Conservation (phyloP, 1,140 invertebrate genomes). For the Aphaenogaster floridana region DNA sequence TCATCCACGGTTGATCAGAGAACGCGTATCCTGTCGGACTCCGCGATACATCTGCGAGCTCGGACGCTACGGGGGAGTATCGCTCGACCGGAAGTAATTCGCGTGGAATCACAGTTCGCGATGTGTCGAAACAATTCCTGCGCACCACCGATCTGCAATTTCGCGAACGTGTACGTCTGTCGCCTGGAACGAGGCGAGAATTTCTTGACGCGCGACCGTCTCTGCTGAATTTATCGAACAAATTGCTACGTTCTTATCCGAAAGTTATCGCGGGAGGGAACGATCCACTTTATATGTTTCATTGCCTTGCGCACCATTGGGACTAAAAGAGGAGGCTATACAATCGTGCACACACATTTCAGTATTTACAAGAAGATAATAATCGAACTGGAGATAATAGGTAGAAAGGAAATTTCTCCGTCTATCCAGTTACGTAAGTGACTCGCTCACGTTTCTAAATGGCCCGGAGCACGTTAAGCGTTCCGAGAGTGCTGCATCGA, state of each 20-base stretch:
- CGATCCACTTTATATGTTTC: too few relatives aligned
- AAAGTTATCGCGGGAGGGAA: not conserved
- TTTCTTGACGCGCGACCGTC: constrained; percentile 10
- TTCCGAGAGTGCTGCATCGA: not conserved
- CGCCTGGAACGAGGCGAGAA: not conserved
- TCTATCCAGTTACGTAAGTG: constrained; percentile 23
- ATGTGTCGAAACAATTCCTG: constrained; percentile 52
- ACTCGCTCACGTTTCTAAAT: not conserved
- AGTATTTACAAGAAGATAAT: constrained; percentile 8
- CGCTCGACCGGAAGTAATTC: constrained; percentile 70
- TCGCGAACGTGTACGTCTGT: constrained; percentile 15
- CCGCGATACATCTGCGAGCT: constrained; percentile 21
- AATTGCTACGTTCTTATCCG: not conserved
- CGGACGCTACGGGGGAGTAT: constrained; percentile 2
- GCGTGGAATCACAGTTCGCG: constrained; percentile 50
- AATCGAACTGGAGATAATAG: not conserved
- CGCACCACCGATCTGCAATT: constrained; percentile 47
- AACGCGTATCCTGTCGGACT: constrained; percentile 34
- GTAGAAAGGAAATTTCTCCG: not conserved
- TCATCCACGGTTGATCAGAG: constrained; percentile 30
- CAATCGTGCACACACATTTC: not conserved
- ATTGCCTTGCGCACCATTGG: not conserved
- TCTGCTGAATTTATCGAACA: not conserved
- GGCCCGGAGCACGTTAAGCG: constrained; percentile 21
- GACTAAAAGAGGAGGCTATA: not conserved